Evolutionary conservation across 2,113 vertebrate species (phyloP), one percentile per base, ranked within the genome.

Genomic region (Zosterops pallidus): DNA sequence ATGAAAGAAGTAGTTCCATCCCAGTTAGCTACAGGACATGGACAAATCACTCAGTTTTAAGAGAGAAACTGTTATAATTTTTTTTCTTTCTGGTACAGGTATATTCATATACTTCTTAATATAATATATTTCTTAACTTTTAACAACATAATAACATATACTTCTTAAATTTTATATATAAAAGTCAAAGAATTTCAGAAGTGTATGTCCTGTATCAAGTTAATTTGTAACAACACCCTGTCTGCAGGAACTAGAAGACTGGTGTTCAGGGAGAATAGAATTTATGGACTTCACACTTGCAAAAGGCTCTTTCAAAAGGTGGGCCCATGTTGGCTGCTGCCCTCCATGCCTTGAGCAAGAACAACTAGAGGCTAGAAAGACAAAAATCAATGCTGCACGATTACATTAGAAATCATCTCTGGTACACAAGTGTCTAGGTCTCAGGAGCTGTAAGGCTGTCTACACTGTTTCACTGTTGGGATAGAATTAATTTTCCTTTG

Each of bases 211-310:
- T 44, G 12, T 42, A 56, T 31, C 17, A 71, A 69, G 13, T 8
- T 33, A 78, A 35, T 17, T 47, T 33, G 21, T 44, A 71, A 72
- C 11, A 69, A 69, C 7, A 42, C 19, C 5, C 35, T 22, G 17
- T 25, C 53, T 56, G 35, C 12, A 69, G 9, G 31, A 91, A 68
- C 14, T 70, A 33, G 28, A 63, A 3, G 20, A 74, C 11, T 9
- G 8, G 12, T 56, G 37, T 18, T 69, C 9, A 76, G n/a, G 8
- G 7, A 68, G 7, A 71, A 59, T 12, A 68, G 6, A 25, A 17
- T 23, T 69, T 53, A 4, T 11, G 11, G 37, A 44, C 0, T 0
- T 52, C 68, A 67, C 11, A 17, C 7, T 12, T 8, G 3, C 12
- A 75, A 39, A 56, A 62, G 7, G 15, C 11, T 57, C 22, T 13